Base-by-base conservation (phyloP, 2,113 vertebrate species). In the Carettochelys insculpta region DNA sequence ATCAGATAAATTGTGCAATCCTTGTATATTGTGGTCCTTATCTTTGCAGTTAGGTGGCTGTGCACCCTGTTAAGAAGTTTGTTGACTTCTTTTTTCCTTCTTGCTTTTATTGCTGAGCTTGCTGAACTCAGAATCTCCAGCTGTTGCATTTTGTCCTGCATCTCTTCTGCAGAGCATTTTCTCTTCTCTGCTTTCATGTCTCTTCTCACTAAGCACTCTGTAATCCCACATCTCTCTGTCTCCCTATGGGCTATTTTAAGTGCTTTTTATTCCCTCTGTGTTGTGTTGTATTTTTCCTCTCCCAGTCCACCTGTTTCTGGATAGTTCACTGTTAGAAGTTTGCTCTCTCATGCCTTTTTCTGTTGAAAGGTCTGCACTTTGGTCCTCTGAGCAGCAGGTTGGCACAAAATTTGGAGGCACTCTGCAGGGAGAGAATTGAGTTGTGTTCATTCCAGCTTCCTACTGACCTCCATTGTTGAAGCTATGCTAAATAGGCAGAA, bases 351-450 rank as follows among this genome's bases (percentile, higher is more conserved):
- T 85, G 73, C 11, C 93, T 92, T 88, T 73, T 4, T 77, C 25
- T 16, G 22, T 22, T 82, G 50, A 22, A 51, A 85, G 43, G n/a
- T 68, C 34, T 43, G 6, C 1, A 58, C 47, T 93, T 56, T 4
- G 73, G 41, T 85, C 65, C 38, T 77, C 80, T 43, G 50, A 93
- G 86, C 88, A 92, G n/a, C 82, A 92, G 86, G 65, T 16, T 85
- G 93, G 86, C 90, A 89, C 75, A 68, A 48, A 77, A 53, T 65
- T 83, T 85, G 77, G 82, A 19, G 34, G 65, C 53, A 3, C 91
- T 92, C 92, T 82, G 84, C 94, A 61, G 93, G 92, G 86, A 92
- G 92, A 24, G 88, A 88, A 52, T 83, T 75, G 38, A 87, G 80
- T 54, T 93, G 84, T 91, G 68, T 24, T 92, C 75, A 3, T 94